These are phyloP conservation scores for Okamejei kenojei DNA, from an alignment of 2,797 vertebrate genomes.

Conservation along the genomic window DNA sequence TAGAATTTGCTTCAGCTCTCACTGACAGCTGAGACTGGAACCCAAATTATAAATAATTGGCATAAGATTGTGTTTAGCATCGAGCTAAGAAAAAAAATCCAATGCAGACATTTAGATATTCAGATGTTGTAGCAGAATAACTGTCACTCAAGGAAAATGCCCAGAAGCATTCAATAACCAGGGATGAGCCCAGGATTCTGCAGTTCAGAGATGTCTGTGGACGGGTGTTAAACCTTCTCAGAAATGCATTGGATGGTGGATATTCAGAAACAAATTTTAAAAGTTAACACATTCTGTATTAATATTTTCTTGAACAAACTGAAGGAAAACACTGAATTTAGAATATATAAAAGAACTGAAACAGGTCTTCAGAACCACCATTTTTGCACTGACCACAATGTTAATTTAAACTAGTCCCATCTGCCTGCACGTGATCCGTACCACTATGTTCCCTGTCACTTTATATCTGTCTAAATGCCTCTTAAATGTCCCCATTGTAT, in stretches of 20 bases:
- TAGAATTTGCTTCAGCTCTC: neutral
- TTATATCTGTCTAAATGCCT: no score
- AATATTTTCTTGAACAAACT: neutral
- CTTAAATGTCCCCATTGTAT: no score
- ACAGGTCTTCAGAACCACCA: no score
- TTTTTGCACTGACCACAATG: no score
- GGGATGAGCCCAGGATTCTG: neutral
- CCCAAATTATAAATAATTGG: constrained; percentile 17
- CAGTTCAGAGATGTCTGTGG: neutral
- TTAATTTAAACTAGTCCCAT: no score
- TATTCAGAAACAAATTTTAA: neutral
- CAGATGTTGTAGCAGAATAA: neutral
- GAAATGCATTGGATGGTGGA: neutral
- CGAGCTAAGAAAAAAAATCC: neutral
- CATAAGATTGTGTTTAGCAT: neutral
- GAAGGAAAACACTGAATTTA: neutral
- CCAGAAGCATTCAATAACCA: neutral
- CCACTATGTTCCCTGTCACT: no score
- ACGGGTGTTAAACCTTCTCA: neutral
- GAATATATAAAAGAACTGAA: neutral
- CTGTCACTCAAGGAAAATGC: neutral
- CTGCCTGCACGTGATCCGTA: no score
- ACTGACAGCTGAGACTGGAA: constrained; percentile 20
- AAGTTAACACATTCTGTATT: no score
- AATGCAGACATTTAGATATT: neutral